Conservation (phyloP, 2,113 vertebrate genomes). For the Polypterus senegalus region DNA sequence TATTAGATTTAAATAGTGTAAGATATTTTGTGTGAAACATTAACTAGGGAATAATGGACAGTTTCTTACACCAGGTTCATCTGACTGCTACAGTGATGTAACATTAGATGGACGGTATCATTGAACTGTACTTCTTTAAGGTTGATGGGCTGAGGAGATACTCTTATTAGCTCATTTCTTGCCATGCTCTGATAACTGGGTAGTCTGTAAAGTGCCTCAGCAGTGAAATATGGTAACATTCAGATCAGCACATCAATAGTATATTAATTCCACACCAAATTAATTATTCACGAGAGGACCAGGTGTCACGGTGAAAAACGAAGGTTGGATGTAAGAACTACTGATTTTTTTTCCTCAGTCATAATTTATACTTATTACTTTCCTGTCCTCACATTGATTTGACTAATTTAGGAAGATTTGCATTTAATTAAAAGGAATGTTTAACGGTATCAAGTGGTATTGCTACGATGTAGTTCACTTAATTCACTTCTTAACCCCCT, state of each 20-base stretch:
- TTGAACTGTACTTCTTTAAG: constrained; percentile 28
- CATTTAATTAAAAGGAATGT: neutral
- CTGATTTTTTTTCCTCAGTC: neutral
- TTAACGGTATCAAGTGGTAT: too few species aligned
- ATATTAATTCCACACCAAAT: neutral
- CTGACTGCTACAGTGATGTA: constrained; percentile 20
- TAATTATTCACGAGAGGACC: constrained; percentile 1
- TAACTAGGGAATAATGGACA: constrained; percentile 37
- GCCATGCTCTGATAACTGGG: constrained; percentile 5
- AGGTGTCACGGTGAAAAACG: neutral
- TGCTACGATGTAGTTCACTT: too few species aligned
- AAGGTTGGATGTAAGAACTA: neutral
- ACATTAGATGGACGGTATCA: constrained; percentile 39
- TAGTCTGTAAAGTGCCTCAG: neutral
- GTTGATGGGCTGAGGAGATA: constrained; percentile 21
- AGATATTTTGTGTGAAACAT: constrained; percentile 30
- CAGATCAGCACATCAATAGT: constrained; percentile 1
- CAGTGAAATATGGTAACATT: constrained; percentile 1
- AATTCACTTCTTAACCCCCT: too few species aligned
- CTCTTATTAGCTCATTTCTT: constrained; percentile 14
- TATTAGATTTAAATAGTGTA: too few species aligned
- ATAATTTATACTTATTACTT: neutral
- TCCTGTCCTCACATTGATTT: neutral
- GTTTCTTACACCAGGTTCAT: constrained; percentile 39
- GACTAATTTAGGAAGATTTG: neutral